phyloP scores from a whole-genome alignment of 64 coral and sea anemone species.

The Pocillopora verrucosa region DNA sequence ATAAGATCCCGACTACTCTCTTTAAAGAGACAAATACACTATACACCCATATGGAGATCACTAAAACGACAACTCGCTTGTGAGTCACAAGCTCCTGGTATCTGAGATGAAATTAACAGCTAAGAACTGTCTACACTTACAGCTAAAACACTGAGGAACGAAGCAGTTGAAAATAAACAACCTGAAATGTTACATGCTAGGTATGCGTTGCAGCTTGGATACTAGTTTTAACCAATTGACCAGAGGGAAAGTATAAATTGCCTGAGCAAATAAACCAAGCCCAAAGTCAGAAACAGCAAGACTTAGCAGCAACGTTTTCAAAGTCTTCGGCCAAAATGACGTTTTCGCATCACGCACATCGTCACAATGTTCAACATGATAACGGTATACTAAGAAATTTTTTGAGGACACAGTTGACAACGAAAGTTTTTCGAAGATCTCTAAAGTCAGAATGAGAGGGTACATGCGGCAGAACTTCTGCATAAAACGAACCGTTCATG shows the following conservation, averaged over 20 bases:
- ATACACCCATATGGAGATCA: background rate
- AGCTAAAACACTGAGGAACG: no score
- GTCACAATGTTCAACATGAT: slow-evolving; percentile 1
- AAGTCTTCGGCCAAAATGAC: background rate
- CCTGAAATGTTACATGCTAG: background rate
- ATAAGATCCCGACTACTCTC: background rate
- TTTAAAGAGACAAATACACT: background rate
- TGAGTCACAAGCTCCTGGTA: no score
- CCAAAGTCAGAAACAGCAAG: background rate
- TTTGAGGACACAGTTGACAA: background rate
- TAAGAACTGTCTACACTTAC: no score
- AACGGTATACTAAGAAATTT: background rate
- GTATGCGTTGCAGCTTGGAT: background rate
- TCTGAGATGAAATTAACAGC: no score
- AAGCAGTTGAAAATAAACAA: background rate
- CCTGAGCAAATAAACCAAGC: background rate
- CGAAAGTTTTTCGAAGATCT: background rate
- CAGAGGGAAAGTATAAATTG: background rate
- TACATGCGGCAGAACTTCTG: no score
- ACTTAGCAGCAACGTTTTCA: slow-evolving; percentile 2
- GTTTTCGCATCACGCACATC: background rate
- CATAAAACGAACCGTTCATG: no score
- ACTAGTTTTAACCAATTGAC: slow-evolving; percentile 1
- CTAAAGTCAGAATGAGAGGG: background rate
- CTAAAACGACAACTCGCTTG: background rate